These are phyloP conservation scores for Stenodera caucasica DNA, from an alignment of 2,888 invertebrate genomes.

Conservation along the genomic window DNA sequence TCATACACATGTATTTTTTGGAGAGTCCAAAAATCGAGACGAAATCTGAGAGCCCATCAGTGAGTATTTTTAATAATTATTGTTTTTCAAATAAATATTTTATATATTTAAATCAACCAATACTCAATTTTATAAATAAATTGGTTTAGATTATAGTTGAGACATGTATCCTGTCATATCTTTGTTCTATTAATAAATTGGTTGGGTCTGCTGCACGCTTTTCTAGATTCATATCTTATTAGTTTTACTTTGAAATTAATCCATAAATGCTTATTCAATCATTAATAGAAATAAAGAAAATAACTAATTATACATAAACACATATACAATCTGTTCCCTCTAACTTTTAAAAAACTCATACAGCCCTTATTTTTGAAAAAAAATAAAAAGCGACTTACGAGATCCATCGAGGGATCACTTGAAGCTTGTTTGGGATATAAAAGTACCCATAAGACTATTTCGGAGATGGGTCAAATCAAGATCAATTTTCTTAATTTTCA, in stretches of 20 bases:
- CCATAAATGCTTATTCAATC: slow-evolving; percentile 16
- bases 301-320: neutral
- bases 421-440: too few relatives aligned
- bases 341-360: neutral
- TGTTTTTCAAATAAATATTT: too few relatives aligned
- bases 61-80: slow-evolving; percentile 60
- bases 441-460: too few relatives aligned
- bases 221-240: slow-evolving; percentile 17
- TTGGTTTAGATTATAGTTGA: slow-evolving; percentile 18
- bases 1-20: slow-evolving; percentile 87
- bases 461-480: too few relatives aligned
- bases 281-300: slow-evolving; percentile 20
- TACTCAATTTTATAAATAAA: slow-evolving; percentile 23
- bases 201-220: slow-evolving; percentile 25
- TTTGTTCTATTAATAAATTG: slow-evolving; percentile 27
- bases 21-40: slow-evolving; percentile 73
- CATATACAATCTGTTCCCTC: neutral
- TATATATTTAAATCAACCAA: neutral
- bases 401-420: too few relatives aligned
- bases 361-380: neutral
- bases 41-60: slow-evolving; percentile 73
- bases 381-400: too few relatives aligned
- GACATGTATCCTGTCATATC: slow-evolving; percentile 26
- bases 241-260: slow-evolving; percentile 27
- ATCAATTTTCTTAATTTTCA: too few relatives aligned